Evolutionary conservation across 2,113 vertebrate species (phyloP).

Genomic region (Oceanodroma tethys): DNA sequence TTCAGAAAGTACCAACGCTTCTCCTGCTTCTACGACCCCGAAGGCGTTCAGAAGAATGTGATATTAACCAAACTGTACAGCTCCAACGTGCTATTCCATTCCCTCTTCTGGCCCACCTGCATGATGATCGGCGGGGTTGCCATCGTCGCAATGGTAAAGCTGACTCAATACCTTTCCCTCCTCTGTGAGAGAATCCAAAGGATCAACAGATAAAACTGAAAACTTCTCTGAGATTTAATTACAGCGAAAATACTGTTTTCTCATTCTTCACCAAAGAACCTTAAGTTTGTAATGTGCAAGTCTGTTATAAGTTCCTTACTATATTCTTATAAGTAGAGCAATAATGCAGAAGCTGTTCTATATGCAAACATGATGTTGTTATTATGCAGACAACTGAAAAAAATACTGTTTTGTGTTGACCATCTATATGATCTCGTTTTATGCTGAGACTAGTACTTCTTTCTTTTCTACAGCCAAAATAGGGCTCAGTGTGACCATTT

Average conservation of each 20-base stretch:
- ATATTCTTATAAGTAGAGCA: slow-evolving; percentile 81
- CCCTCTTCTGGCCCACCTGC: slow-evolving; percentile 91
- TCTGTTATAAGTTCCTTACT: slow-evolving; percentile 79
- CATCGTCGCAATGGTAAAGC: slow-evolving; percentile 92
- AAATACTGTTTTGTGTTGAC: slow-evolving; percentile 57
- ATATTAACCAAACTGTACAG: slow-evolving; percentile 89
- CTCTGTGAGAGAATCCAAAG: slow-evolving; percentile 85
- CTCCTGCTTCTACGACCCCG: slow-evolving; percentile 84
- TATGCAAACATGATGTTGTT: slow-evolving; percentile 80
- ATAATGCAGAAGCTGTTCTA: slow-evolving; percentile 82
- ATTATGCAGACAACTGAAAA: slow-evolving; percentile 71
- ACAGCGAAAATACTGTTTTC: slow-evolving; percentile 78
- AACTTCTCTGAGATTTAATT: slow-evolving; percentile 18
- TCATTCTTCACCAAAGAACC: slow-evolving; percentile 87
- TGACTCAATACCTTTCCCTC: slow-evolving; percentile 93
- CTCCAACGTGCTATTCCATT: slow-evolving; percentile 83
- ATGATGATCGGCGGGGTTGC: slow-evolving; percentile 83
- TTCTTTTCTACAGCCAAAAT: slow-evolving; percentile 54
- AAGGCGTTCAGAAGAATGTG: slow-evolving; percentile 80
- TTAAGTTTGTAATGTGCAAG: slow-evolving; percentile 84
- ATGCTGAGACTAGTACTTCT: slow-evolving; percentile 56
- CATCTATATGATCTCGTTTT: slow-evolving; percentile 60
- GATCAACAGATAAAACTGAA: slow-evolving; percentile 83
- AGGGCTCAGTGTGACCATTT: slow-evolving; percentile 64
- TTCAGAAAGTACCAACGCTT: slow-evolving; percentile 85